These are phyloP conservation scores for Mycteria americana DNA, from an alignment of 2,797 vertebrate species.

Conservation along the genomic window DNA sequence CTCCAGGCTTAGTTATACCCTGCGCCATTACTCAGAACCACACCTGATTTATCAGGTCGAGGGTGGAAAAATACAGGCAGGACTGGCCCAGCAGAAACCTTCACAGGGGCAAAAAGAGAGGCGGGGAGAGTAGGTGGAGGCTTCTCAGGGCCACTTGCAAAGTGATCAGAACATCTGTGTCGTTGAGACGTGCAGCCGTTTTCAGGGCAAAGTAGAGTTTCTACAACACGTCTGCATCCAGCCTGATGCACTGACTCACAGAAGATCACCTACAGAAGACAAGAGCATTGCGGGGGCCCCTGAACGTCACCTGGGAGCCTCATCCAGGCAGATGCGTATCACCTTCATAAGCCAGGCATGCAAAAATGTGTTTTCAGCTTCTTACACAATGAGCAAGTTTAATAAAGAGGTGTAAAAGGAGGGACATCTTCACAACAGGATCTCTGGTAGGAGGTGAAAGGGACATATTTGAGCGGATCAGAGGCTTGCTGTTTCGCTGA, in stretches of 20 bases:
- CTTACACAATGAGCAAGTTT: not conserved
- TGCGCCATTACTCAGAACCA: not conserved
- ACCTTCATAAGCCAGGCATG: not conserved
- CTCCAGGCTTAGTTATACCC: not conserved
- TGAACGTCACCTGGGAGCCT: not conserved
- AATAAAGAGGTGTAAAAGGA: not conserved
- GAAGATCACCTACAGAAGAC: not conserved
- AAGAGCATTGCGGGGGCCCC: not conserved
- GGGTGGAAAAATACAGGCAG: not conserved
- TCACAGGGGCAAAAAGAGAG: not conserved
- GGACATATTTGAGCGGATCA: not conserved
- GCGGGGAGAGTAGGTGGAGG: not conserved
- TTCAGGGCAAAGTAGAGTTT: not conserved
- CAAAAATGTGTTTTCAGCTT: not conserved
- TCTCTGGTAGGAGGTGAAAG: not conserved
- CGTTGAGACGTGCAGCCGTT: not conserved
- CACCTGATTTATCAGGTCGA: not conserved
- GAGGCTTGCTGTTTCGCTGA: not conserved
- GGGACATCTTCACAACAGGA: not conserved
- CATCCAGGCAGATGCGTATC: accelerated
- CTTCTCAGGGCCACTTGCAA: not conserved
- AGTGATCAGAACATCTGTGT: not conserved
- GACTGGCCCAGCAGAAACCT: not conserved
- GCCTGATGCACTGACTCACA: not conserved
- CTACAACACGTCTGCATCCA: not conserved